Base-by-base conservation (phyloP, 2,797 vertebrate genomes). In the Smutsia gigantea region DNA sequence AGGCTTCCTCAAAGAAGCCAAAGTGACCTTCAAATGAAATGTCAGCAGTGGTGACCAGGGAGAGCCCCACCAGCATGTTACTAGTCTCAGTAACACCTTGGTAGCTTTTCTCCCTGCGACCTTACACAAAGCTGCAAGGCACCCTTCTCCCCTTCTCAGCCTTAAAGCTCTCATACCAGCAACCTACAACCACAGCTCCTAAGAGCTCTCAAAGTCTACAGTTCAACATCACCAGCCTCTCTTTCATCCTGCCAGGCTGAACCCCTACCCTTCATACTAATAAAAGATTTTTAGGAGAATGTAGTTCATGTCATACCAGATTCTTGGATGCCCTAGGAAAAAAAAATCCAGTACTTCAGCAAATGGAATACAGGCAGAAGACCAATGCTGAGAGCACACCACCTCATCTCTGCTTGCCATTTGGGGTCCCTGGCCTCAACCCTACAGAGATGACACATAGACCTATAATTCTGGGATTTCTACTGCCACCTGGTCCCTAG, bases 231-330 rank as follows among this genome's bases (percentile, higher is more conserved):
- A 79, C 85, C 19, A 72, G 34, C n/a, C 25, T 69, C 31, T 93
- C 37, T 18, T 39, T 81, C 34, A 49, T 63, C 7, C 57, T 94
- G 64, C 21, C 61, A 23, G 53, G 34, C 64, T 66, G 77, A 83
- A 46, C 34, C 31, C 27, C 57, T 42, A 55, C 11, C 39, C 46
- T 78, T 95, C 31, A 49, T 51, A 69, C n/a, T 61, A 53, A 63
- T 82, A 79, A 84, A 87, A 19, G 13, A 34, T 77, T 71, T 57
- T 90, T 68, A 72, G 66, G 75, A 94, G 94, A 86, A 79, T 27
- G 2, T 68, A 79, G 83, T 57, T 95, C 63, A 23, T 83, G 10
- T 74, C 66, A 75, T 42, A 29, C 34, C 39, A 89, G 64, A 87
- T 34, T 94, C 51, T 86, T 49, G 11, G 31, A n/a, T 69, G 39